Percentiles rank a stretch among this genome's conserved stretches.
Evolutionary conservation across 2,888 invertebrate species (phyloP).

Genomic region (Dermolepida albohirtum): DNA sequence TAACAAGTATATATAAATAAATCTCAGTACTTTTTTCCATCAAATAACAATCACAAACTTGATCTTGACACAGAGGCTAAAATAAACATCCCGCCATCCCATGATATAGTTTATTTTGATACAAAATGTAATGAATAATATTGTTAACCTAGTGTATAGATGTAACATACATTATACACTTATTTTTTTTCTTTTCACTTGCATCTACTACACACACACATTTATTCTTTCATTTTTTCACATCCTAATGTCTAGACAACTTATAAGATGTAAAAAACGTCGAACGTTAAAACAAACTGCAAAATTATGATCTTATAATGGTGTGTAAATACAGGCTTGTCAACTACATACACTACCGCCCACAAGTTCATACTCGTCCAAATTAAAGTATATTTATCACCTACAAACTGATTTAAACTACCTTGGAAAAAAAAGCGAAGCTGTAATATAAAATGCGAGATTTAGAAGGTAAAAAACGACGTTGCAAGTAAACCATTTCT

Average conservation of each 20-base stretch:
- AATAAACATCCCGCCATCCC: conserved; percentile 27
- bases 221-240: conserved; percentile 8
- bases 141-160: conserved; percentile 33
- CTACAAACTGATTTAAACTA: too few relatives aligned
- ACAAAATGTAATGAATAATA: conserved; percentile 31
- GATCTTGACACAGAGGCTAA: conserved; percentile 32
- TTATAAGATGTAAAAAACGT: neutral
- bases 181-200: conserved; percentile 9
- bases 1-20: conserved; percentile 19
- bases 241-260: conserved; percentile 12
- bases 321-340: too few relatives aligned
- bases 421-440: too few relatives aligned
- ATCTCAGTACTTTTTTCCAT: conserved; percentile 12
- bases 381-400: too few relatives aligned
- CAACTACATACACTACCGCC: too few relatives aligned
- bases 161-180: conserved; percentile 4
- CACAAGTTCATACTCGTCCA: too few relatives aligned
- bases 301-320: neutral
- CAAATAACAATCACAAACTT: conserved; percentile 28
- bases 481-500: too few relatives aligned
- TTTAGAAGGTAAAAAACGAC: too few relatives aligned
- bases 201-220: neutral
- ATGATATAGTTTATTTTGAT: conserved; percentile 35
- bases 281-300: neutral
- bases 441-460: too few relatives aligned